Conservation (phyloP, 2,113 vertebrate genomes). For the Psammodynastes pulverulentus region DNA sequence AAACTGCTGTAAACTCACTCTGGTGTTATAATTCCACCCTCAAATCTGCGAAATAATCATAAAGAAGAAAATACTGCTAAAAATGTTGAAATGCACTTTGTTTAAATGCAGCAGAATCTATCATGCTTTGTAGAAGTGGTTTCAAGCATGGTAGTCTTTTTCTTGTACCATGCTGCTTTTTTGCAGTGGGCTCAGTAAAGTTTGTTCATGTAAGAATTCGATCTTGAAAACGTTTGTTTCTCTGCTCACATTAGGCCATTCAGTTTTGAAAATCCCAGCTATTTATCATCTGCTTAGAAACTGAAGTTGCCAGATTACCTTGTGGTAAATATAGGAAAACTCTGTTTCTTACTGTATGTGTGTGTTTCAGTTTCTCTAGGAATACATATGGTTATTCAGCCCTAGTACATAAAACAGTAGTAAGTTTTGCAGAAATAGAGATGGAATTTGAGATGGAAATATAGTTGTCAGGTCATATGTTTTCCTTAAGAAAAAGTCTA, state of each 20-base stretch:
- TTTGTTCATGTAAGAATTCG: fast-evolving
- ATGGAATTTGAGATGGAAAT: constrained; percentile 1
- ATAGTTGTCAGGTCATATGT: constrained; percentile 1
- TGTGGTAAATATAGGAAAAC: constrained; percentile 4
- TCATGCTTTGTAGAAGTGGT: not conserved
- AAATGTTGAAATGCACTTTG: not conserved
- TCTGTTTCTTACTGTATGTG: not conserved
- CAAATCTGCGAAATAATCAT: not conserved
- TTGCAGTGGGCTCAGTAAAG: fast-evolving
- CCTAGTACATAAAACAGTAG: not conserved
- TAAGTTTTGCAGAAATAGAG: constrained; percentile 31
- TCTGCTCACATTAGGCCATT: not conserved
- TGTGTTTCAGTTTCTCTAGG: constrained; percentile 6
- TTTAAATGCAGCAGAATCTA: not conserved
- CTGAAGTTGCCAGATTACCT: not conserved
- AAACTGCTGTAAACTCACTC: not conserved
- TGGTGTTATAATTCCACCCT: not conserved
- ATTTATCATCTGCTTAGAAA: not conserved
- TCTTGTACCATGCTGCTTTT: not conserved
- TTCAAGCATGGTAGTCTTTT: not conserved
- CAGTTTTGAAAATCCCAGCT: not conserved
- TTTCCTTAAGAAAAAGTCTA: constrained; percentile 18
- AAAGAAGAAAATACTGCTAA: not conserved
- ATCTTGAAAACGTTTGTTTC: constrained; percentile 14
- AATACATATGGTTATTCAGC: not conserved